Base-by-base conservation (phyloP, 2,113 vertebrate species). In the Prochilodus magdalenae region DNA sequence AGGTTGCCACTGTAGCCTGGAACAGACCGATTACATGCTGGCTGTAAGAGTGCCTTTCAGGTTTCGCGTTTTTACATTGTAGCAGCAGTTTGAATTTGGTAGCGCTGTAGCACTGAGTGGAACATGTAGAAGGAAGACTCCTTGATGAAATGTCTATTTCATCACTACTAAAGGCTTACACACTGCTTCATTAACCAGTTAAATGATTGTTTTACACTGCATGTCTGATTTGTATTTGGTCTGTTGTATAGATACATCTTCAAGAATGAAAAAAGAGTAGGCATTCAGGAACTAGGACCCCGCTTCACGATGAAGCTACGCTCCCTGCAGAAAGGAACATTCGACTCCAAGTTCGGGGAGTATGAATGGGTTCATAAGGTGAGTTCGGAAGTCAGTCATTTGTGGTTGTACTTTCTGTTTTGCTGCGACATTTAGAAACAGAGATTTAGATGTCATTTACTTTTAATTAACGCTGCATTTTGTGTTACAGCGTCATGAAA, bases 291-390 rank as follows among this genome's bases (percentile, higher is more conserved):
- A 91, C 93, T 99, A 69, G 98, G 98, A 26, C 98, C 98, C 57
- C 96, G 98, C 77, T 99, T 99, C 90, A 99, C 98, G 27, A 93
- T 99, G 82, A 99, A 99, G 88, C 93, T 99, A 12, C 94, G 97
- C 77, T 99, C 97, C 65, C 95, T 99, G 85, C 98, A 99, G 83
- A 99, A 97, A 91, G 98, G 98, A 87, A 98, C 98, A 11, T 99
- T 99, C 87, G 97, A 99, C 92, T 99, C 98, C 59, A 99, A 98
- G 89, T 99, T 95, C 81, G 98, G 98, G 73, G 98, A 99, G 77
- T 99, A 98, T 57, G 98, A 99, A 91, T 99, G 98, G 98, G 94
- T 99, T 85, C 96, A 98, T 88, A 99, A 99, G 97, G 98, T 99
- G 91, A 90, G 91, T 86, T 29, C 2, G 60, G 0, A 18, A 5